Evolutionary conservation across 2,888 invertebrate genomes (phyloP).

Genomic region (Hartigia nigra): DNA sequence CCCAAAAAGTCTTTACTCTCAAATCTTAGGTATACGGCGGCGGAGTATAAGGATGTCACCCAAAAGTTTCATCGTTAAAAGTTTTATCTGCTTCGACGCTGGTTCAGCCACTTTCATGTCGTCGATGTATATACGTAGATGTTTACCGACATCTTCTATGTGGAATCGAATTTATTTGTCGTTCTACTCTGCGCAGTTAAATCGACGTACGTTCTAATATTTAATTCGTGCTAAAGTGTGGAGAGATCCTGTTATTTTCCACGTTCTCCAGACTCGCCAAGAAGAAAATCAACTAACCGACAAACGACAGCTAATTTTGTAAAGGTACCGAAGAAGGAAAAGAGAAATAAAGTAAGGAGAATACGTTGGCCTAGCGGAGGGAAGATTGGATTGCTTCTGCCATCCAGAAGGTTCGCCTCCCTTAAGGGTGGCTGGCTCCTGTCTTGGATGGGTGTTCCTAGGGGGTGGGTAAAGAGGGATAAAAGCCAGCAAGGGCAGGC

Average conservation of each 20-base stretch:
- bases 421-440: not conserved
- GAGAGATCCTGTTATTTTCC: not conserved
- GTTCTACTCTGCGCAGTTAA: not conserved
- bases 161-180: not conserved
- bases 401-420: not conserved
- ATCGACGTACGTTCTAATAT: not conserved
- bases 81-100: not conserved
- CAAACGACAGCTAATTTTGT: conserved; percentile 10
- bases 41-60: not conserved
- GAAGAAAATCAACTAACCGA: conserved; percentile 9
- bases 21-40: not conserved
- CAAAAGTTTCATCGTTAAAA: not conserved
- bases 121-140: not conserved
- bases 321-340: conserved; percentile 1
- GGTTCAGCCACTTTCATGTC: not conserved
- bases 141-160: not conserved
- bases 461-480: not conserved
- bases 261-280: not conserved
- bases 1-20: not conserved
- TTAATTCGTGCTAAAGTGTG: not conserved
- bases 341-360: conserved; percentile 10
- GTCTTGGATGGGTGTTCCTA: not conserved
- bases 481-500: not conserved
- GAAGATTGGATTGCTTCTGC: conserved; percentile 21
- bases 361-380: conserved; percentile 11